Evolutionary conservation across 2,113 vertebrate genomes (phyloP).

Genomic region (Clinocottus analis): DNA sequence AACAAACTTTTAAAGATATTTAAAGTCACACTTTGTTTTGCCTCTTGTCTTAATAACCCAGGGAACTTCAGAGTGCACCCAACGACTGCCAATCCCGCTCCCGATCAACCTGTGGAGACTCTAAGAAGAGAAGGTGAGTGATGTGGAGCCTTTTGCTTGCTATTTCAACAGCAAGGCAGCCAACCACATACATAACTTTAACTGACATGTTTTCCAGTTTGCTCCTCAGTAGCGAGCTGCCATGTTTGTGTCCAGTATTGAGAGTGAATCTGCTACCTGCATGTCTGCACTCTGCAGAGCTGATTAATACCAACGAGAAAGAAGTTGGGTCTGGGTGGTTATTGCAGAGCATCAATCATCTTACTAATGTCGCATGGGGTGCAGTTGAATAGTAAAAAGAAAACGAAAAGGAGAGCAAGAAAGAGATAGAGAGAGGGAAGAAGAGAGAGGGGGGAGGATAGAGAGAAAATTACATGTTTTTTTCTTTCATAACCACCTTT

Average conservation of each 20-base stretch:
- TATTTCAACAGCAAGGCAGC: neutral
- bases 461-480: neutral
- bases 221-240: neutral
- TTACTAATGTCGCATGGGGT: neutral
- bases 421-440: too few relatives aligned
- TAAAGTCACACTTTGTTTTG: neutral
- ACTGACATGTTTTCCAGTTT: neutral
- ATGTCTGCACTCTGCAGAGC: neutral
- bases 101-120: slow-evolving; percentile 73
- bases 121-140: slow-evolving; percentile 79
- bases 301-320: slow-evolving; percentile 11
- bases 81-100: slow-evolving; percentile 51
- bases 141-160: neutral
- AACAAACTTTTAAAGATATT: neutral
- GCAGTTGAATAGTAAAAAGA: neutral
- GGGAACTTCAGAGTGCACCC: slow-evolving; percentile 84
- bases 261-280: slow-evolving; percentile 11
- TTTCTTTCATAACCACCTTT: slow-evolving; percentile 11
- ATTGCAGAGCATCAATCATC: neutral
- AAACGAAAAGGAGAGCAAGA: neutral
- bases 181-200: neutral
- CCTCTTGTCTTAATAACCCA: slow-evolving; percentile 37
- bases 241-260: neutral
- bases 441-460: neutral
- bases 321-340: slow-evolving; percentile 10